phyloP scores from a whole-genome alignment of 1,140 invertebrate species.

The Drosophila baimaii region DNA sequence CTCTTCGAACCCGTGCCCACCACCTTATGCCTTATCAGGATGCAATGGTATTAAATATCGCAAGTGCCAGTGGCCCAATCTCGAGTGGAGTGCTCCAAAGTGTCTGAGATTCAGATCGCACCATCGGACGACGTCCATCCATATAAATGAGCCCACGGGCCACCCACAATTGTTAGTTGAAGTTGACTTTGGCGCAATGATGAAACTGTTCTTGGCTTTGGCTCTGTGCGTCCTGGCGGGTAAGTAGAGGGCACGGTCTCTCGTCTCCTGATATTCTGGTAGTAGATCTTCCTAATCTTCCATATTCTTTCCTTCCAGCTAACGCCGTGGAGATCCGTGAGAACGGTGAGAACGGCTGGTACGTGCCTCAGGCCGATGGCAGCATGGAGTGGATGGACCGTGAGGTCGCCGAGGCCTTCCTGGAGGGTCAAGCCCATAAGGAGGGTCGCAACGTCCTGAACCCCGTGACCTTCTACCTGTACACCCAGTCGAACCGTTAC shows the following conservation, averaged over 20 bases:
- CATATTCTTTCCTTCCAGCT: too few species aligned
- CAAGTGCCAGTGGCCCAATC: conserved; percentile 59
- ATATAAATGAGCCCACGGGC: conserved; percentile 50
- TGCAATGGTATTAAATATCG: conserved; percentile 9
- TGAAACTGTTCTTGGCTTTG: conserved; percentile 68
- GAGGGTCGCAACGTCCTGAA: conserved; percentile 52
- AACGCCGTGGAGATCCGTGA: conserved; percentile 55
- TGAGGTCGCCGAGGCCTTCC: conserved; percentile 61
- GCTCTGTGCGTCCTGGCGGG: conserved; percentile 62
- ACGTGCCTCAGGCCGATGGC: conserved; percentile 69
- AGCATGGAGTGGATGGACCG: conserved; percentile 66
- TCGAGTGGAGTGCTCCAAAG: conserved; percentile 54
- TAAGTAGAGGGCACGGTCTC: conserved; percentile 35
- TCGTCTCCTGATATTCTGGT: too few species aligned
- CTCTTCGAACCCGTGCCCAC: conserved; percentile 8
- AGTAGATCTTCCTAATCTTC: too few species aligned
- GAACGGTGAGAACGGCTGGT: conserved; percentile 76
- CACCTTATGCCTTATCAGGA: conserved; percentile 19
- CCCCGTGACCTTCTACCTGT: conserved; percentile 78
- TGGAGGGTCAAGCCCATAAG: conserved; percentile 27
- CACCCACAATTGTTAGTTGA: conserved; percentile 43
- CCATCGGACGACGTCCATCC: conserved; percentile 16
- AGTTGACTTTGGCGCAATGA: conserved; percentile 43
- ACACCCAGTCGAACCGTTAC: conserved; percentile 63
- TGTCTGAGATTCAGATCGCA: conserved; percentile 44